These are phyloP conservation scores for Oxygymnocypris stewartii DNA, from an alignment of 2,113 vertebrate species.

Conservation along the genomic window DNA sequence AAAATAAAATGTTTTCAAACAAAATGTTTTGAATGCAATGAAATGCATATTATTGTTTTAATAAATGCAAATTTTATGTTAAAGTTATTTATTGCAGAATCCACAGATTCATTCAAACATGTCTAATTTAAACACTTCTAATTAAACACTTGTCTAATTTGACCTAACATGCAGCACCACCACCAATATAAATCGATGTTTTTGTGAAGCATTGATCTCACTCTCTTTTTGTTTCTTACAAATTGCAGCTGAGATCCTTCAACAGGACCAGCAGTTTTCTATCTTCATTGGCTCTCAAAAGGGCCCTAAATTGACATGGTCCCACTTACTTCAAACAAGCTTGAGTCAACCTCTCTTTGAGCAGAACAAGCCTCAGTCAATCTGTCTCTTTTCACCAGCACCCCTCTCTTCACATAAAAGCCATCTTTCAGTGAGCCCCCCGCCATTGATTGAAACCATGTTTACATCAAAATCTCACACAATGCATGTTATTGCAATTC, in stretches of 20 bases:
- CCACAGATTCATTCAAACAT: not conserved
- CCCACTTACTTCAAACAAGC: slow-evolving; percentile 60
- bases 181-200: not conserved
- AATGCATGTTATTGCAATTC: slow-evolving; percentile 61
- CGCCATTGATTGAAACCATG: slow-evolving; percentile 66
- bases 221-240: slow-evolving; percentile 15
- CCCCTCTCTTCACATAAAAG: slow-evolving; percentile 62
- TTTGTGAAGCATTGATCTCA: slow-evolving; percentile 42
- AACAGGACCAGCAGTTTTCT: slow-evolving; percentile 41
- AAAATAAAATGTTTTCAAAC: too few species aligned
- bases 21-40: too few species aligned
- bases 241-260: slow-evolving; percentile 24
- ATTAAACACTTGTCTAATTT: not conserved
- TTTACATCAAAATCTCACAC: slow-evolving; percentile 77
- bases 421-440: slow-evolving; percentile 67
- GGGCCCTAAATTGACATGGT: slow-evolving; percentile 53
- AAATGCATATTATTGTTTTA: too few species aligned
- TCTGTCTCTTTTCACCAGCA: slow-evolving; percentile 39
- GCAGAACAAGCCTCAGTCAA: slow-evolving; percentile 37
- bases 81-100: not conserved
- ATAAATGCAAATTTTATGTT: too few species aligned
- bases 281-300: slow-evolving; percentile 31
- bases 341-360: slow-evolving; percentile 51
- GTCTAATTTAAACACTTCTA: too few species aligned
- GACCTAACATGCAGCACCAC: not conserved